phyloP scores from a whole-genome alignment of 2,113 vertebrate species.

The Brachirus orientalis region DNA sequence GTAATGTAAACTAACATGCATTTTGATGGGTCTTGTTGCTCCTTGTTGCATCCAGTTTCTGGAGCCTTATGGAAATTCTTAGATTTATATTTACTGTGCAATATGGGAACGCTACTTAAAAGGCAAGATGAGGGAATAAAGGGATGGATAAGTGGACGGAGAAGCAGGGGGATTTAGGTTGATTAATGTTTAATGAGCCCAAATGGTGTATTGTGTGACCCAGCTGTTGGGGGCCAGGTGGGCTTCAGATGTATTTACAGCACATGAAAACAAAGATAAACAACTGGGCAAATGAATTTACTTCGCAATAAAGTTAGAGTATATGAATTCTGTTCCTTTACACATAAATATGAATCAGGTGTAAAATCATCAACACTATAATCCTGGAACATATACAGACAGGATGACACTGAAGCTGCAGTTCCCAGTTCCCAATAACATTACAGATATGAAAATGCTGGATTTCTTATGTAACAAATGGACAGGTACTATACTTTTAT shows the following conservation, averaged over 20 bases:
- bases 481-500: neutral
- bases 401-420: slow-evolving; percentile 52
- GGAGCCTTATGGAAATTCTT: slow-evolving; percentile 6
- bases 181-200: slow-evolving; percentile 81
- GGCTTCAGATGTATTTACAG: slow-evolving; percentile 20
- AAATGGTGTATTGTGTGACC: slow-evolving; percentile 70
- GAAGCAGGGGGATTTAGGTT: slow-evolving; percentile 54
- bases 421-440: too few relatives aligned
- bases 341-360: neutral
- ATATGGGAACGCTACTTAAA: slow-evolving; percentile 22
- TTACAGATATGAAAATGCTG: neutral
- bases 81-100: slow-evolving; percentile 8
- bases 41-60: slow-evolving; percentile 20
- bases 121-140: slow-evolving; percentile 13
- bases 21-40: slow-evolving; percentile 22
- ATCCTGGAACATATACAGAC: slow-evolving; percentile 29
- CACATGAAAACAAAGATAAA: neutral
- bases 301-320: too few relatives aligned
- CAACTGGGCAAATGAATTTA: neutral
- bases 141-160: neutral
- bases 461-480: neutral
- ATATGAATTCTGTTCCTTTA: too few relatives aligned
- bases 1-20: slow-evolving; percentile 10
- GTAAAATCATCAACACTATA: neutral
- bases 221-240: slow-evolving; percentile 61